phyloP scores from a whole-genome alignment of 2,113 vertebrate species.

The Otolemur garnettii region DNA sequence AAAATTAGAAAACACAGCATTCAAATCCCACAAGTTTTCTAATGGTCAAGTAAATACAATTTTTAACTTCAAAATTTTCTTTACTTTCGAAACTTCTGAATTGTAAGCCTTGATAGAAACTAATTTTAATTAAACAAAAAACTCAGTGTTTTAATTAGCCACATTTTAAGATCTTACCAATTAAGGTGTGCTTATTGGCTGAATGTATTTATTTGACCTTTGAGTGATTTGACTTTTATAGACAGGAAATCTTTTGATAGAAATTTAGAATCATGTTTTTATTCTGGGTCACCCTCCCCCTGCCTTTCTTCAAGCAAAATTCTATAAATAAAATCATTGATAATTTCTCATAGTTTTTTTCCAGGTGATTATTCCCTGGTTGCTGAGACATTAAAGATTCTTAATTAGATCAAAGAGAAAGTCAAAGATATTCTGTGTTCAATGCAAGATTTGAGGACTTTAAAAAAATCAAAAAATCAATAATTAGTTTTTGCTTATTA shows the following conservation, averaged over 20 bases:
- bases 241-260: conserved; percentile 5
- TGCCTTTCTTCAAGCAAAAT: conserved; percentile 8
- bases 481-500: conserved; percentile 3
- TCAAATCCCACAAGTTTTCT: neutral
- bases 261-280: conserved; percentile 49
- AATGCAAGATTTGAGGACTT: neutral
- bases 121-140: neutral
- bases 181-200: neutral
- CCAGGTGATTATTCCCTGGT: neutral
- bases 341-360: conserved; percentile 54
- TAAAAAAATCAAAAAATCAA: neutral
- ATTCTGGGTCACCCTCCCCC: neutral
- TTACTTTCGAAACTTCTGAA: neutral
- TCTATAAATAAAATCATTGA: conserved; percentile 44
- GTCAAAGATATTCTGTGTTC: conserved; percentile 8
- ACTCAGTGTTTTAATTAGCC: neutral
- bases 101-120: neutral
- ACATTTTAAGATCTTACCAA: neutral
- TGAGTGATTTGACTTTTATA: conserved; percentile 14
- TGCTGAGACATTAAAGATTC: conserved; percentile 27
- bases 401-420: conserved; percentile 31
- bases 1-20: neutral
- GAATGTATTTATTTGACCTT: neutral
- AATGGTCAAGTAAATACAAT: neutral
- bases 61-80: conserved; percentile 14